Evolutionary conservation across 2,113 vertebrate species (phyloP), one percentile per base, ranked within the genome.

Genomic region (Tursiops truncatus): DNA sequence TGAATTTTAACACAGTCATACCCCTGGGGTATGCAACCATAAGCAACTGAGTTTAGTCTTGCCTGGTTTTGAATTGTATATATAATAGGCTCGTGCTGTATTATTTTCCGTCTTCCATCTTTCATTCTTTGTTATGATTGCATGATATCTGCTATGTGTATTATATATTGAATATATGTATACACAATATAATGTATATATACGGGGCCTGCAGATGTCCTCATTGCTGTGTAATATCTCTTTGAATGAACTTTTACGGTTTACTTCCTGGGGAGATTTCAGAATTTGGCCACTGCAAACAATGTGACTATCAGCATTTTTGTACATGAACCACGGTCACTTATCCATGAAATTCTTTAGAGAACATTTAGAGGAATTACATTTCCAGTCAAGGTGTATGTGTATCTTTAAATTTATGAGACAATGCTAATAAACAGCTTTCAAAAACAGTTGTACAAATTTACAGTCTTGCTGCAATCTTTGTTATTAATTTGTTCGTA

Each of bases 231-330:
- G 26, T 28, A 63, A 28, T 26, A 65, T 44, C 82, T 89, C 41
- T 65, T 96, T 77, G n/a, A 11, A 21, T 17, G 38, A 76, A 28
- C 65, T 21, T 36, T 13, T 70, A 33, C 1, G 2, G 9, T 70
- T 58, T 56, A 36, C 38, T 71, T 77, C 65, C 60, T 73, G 17
- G 10, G 2, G 28, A 25, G 38, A 25, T 17, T 28, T 71, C 44
- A 65, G 28, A 56, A 56, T 63, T 44, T 21, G 26, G 41, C n/a
- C 50, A 79, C 23, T 33, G 81, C 21, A 53, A 79, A 70, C 26
- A 41, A 53, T 1, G 41, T 0, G 0, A 53, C 63, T 8, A 9
- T 1, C 25, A 73, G 41, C 28, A 53, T 47, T 23, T 77, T 50
- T 38, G 23, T 26, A 25, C 4, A 4, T 33, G 71, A 70, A 63